phyloP scores from a whole-genome alignment of 1,140 invertebrate genomes.

The Anastrepha obliqua region DNA sequence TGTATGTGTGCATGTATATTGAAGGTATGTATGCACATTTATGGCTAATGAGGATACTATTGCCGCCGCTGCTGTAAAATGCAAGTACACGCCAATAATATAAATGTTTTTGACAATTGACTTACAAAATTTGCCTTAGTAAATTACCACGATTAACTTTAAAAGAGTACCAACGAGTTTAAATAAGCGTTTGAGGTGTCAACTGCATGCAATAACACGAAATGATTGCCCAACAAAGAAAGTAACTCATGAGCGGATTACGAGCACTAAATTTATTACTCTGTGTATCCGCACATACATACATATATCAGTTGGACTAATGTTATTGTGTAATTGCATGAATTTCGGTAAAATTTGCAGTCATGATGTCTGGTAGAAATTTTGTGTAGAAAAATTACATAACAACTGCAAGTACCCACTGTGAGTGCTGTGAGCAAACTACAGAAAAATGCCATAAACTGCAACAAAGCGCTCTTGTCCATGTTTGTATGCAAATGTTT shows the following conservation, averaged over 20 bases:
- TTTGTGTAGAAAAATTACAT: background rate
- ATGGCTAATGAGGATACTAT: background rate
- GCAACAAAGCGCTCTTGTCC: background rate
- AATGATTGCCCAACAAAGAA: background rate
- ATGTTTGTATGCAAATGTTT: background rate
- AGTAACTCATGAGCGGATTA: background rate
- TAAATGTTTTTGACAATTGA: background rate
- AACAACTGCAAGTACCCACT: background rate
- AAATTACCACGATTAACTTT: background rate
- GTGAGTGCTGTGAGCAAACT: background rate
- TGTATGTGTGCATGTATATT: background rate
- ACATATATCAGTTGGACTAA: background rate
- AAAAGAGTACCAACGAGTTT: background rate
- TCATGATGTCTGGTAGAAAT: background rate
- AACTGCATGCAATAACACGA: background rate
- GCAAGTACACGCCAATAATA: background rate
- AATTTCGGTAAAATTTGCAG: constrained; percentile 13
- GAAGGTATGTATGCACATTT: background rate
- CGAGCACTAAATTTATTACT: background rate
- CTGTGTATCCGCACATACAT: background rate
- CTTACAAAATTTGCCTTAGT: background rate
- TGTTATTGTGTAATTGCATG: background rate
- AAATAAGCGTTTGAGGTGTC: background rate
- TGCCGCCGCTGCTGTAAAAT: background rate
- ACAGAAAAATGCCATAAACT: background rate